A percentile compares a stretch with the other conserved stretches of the same genome.
phyloP scores from a whole-genome alignment of 2,113 vertebrate genomes.

The Brachyhypopomus gauderio region DNA sequence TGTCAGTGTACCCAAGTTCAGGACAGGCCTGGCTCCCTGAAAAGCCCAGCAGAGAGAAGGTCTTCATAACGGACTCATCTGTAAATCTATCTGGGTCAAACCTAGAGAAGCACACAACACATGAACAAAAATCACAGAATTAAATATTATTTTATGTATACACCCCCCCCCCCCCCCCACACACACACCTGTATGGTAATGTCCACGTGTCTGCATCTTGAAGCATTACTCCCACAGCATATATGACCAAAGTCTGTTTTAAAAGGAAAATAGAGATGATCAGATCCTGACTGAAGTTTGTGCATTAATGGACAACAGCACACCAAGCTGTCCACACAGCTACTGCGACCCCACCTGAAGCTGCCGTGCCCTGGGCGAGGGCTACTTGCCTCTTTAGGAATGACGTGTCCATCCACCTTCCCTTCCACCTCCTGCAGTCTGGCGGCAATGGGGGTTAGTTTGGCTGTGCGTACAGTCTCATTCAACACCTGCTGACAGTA shows the following conservation, averaged over 20 bases:
- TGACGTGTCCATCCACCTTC: slow-evolving; percentile 84
- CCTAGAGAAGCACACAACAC: slow-evolving; percentile 64
- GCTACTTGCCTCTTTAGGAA: slow-evolving; percentile 89
- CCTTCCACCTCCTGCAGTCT: slow-evolving; percentile 91
- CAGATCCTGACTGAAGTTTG: background rate
- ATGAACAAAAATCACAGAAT: background rate
- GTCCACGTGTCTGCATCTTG: slow-evolving; percentile 88
- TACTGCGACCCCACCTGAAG: no score
- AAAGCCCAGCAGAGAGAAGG: slow-evolving; percentile 88
- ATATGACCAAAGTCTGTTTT: slow-evolving; percentile 90
- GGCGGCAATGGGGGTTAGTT: slow-evolving; percentile 90
- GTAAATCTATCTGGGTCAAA: slow-evolving; percentile 90
- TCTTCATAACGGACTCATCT: slow-evolving; percentile 81
- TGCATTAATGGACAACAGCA: background rate
- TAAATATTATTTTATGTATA: background rate
- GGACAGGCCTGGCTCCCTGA: slow-evolving; percentile 91
- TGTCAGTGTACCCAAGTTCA: slow-evolving; percentile 83
- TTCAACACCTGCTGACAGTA: slow-evolving; percentile 91
- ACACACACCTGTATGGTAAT: slow-evolving; percentile 83
- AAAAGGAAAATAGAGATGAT: background rate
- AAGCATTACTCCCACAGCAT: slow-evolving; percentile 91
- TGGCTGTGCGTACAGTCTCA: slow-evolving; percentile 90
- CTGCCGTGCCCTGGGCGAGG: background rate
- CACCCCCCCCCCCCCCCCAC: background rate
- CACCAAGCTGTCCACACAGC: no score